These are phyloP conservation scores for Pterostichus madidus DNA, from an alignment of 2,888 invertebrate genomes.

Conservation along the genomic window DNA sequence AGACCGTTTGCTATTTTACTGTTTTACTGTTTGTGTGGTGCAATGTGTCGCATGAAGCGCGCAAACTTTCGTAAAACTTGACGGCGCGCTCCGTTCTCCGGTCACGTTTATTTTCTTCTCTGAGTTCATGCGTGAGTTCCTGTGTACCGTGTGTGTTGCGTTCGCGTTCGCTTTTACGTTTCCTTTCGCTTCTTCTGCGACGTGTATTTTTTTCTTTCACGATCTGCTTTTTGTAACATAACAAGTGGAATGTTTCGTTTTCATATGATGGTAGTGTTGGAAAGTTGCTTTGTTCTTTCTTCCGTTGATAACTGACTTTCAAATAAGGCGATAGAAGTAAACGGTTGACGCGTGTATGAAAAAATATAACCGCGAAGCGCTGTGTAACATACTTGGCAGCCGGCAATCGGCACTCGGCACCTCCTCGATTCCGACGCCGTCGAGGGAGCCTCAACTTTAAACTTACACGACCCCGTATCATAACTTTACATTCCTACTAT, in stretches of 20 bases:
- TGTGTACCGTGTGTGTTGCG: slow-evolving; percentile 11
- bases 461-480: neutral
- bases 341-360: slow-evolving; percentile 1
- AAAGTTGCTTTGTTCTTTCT: slow-evolving; percentile 56
- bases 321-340: slow-evolving; percentile 42
- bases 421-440: neutral
- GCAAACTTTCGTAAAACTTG: slow-evolving; percentile 61
- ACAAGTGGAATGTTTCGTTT: slow-evolving; percentile 54
- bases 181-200: slow-evolving; percentile 27
- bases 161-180: neutral
- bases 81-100: slow-evolving; percentile 28
- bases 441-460: slow-evolving; percentile 1
- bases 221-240: slow-evolving; percentile 44
- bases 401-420: no score
- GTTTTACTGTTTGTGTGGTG: neutral
- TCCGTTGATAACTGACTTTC: slow-evolving; percentile 43
- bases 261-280: slow-evolving; percentile 26
- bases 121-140: slow-evolving; percentile 8
- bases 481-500: slow-evolving; percentile 7
- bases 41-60: slow-evolving; percentile 45
- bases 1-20: no score
- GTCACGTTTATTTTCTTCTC: slow-evolving; percentile 27
- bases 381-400: neutral
- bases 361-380: slow-evolving; percentile 7
- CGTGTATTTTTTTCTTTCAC: slow-evolving; percentile 48